A percentile compares a stretch with the other conserved stretches of the same genome.
Conservation (phyloP, 2,797 vertebrate species). For the Eurystomus glaucurus region DNA sequence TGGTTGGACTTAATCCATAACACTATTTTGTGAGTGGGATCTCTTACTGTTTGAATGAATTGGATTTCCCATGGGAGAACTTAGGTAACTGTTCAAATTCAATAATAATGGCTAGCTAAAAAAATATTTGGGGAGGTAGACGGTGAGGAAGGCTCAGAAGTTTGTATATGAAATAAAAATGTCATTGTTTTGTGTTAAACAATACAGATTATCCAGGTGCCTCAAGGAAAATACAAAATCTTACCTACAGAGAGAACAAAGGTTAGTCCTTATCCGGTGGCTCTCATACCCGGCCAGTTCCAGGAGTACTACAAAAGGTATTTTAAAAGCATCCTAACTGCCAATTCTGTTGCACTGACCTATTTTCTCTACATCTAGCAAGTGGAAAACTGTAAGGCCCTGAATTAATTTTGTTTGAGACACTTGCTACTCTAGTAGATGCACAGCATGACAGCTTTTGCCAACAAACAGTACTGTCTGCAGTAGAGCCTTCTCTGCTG, state of each 20-base stretch:
- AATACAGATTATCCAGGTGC: constrained; percentile 96
- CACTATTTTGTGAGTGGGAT: neutral
- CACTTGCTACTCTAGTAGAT: neutral
- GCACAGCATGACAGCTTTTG: neutral
- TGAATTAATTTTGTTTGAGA: neutral
- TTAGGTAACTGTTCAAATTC: neutral
- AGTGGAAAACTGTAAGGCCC: neutral
- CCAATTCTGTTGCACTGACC: neutral
- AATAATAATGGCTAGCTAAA: neutral
- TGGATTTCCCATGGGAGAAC: neutral
- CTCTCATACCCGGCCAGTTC: constrained; percentile 98
- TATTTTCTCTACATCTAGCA: neutral
- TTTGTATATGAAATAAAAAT: neutral
- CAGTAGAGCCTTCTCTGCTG: neutral
- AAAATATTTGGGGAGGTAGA: neutral
- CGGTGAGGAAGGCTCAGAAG: neutral
- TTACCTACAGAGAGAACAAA: constrained; percentile 93
- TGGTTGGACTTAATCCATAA: neutral
- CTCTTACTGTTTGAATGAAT: neutral
- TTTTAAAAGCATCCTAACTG: neutral
- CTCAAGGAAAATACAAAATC: constrained; percentile 95
- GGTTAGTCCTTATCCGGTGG: constrained; percentile 96
- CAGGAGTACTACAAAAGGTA: constrained; percentile 99
- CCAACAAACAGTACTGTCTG: neutral
- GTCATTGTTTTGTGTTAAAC: constrained; percentile 34